Percentiles rank a stretch among this genome's conserved stretches.
phyloP scores from a whole-genome alignment of 2,888 invertebrate species.

The Apodemia zela region DNA sequence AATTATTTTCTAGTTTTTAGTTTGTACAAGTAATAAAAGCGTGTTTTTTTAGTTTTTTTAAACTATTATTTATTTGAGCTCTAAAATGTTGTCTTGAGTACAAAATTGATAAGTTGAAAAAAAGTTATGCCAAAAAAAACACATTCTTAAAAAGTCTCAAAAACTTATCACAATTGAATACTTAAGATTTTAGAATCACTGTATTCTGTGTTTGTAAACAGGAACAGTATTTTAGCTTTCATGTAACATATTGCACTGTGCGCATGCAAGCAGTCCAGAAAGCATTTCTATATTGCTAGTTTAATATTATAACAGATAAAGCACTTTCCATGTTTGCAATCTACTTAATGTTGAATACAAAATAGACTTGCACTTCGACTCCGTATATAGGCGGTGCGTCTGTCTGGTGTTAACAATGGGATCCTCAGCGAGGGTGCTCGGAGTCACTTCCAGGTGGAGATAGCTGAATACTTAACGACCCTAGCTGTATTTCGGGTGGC shows the following conservation, averaged over 20 bases:
- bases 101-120: too few relatives aligned
- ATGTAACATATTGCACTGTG: not conserved
- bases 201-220: too few relatives aligned
- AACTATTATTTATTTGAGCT: too few relatives aligned
- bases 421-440: constrained; percentile 44
- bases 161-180: too few relatives aligned
- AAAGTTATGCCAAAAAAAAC: too few relatives aligned
- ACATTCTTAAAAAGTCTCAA: too few relatives aligned
- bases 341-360: constrained; percentile 20
- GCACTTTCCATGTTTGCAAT: constrained; percentile 17
- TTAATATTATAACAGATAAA: constrained; percentile 8
- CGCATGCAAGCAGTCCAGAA: not conserved
- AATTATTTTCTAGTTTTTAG: too few relatives aligned
- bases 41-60: too few relatives aligned
- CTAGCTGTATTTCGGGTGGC: constrained; percentile 24
- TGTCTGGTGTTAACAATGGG: constrained; percentile 66
- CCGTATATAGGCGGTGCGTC: constrained; percentile 33
- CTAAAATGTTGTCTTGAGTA: too few relatives aligned
- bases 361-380: constrained; percentile 15
- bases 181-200: too few relatives aligned
- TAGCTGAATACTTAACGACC: constrained; percentile 63
- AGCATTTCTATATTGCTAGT: constrained; percentile 2
- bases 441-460: constrained; percentile 71
- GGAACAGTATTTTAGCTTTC: too few relatives aligned
- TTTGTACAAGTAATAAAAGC: too few relatives aligned